Base-by-base conservation (phyloP, 2,888 invertebrate species). In the Lamproptera curius region DNA sequence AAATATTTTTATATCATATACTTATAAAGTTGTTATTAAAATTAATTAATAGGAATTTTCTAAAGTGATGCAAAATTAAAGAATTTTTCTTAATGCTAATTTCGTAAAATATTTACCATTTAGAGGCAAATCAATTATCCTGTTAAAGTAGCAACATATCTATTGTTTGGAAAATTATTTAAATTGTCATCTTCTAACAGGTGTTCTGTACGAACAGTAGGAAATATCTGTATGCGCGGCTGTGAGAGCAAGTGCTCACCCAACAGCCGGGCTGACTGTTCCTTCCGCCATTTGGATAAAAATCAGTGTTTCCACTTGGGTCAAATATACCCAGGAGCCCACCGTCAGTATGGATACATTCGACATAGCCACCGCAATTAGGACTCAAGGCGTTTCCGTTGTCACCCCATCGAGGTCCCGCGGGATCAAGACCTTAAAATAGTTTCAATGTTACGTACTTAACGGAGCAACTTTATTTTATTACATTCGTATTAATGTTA, bases 341-440 rank as follows among this genome's bases (percentile, higher is more conserved):
- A 13, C 63, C 63, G 31, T 70, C 65, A 1, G 72, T 71, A 45
- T 70, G 68, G 8, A 73, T 69, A 2, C 55, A 38, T 36, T 73
- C 72, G 0, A 72, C 71, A 40, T 69, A 69, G 1, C 40, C 43
- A 0, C 59, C 70, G 15, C 57, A 54, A 23, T 59, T 56, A 6
- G 50, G 35, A 31, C 62, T 56, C n/a, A 70, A 46, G 2, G 67
- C 63, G 42, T 70, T 59, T 0, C 52, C 23, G 43, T 62, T 68
- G 8, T 53, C 48, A 5, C 58, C 55, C 67, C 69, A 76, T 2
- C 54, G 46, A 15, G 76, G 76, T 13, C 70, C 68, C 15, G 76
- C 73, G 1, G 76, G 74, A 50, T 76, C 76, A 16, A 73, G 42
- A 16, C 70, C 74, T n/a, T 75, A 52, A 20, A 55, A 55, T 38